These are phyloP conservation scores for Zapus hudsonius DNA, from an alignment of 2,113 vertebrate genomes.

Conservation along the genomic window DNA sequence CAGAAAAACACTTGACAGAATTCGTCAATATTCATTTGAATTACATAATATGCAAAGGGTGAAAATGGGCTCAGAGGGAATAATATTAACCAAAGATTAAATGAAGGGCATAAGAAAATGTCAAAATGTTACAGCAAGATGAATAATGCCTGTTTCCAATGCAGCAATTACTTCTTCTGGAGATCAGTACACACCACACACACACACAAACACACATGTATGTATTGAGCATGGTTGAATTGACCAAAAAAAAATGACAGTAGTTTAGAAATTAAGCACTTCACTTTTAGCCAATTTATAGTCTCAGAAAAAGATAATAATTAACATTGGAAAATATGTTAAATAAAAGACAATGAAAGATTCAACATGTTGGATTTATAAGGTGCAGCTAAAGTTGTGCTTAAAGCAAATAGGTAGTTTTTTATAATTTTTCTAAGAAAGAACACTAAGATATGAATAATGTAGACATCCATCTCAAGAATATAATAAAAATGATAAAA, in stretches of 20 bases:
- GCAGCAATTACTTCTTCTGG: background rate
- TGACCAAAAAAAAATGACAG: background rate
- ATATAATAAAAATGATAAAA: background rate
- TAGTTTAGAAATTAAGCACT: background rate
- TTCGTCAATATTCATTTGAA: background rate
- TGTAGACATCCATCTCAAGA: background rate
- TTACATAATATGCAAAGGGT: too few species aligned
- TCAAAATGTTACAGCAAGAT: background rate
- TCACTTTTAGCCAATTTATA: background rate
- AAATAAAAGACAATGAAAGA: conserved; percentile 7
- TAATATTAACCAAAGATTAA: background rate
- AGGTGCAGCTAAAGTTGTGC: background rate
- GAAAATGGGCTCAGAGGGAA: background rate
- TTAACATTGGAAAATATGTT: background rate
- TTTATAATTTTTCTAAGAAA: background rate
- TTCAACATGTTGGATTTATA: background rate
- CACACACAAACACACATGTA: too few species aligned
- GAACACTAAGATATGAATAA: background rate
- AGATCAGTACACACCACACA: background rate
- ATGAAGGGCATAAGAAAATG: background rate
- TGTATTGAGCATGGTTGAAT: background rate
- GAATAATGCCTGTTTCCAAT: background rate
- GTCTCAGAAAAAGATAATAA: background rate
- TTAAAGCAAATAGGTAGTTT: background rate
- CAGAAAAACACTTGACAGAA: background rate